These are phyloP conservation scores for Lordiphosa mommai DNA, from an alignment of 1,140 invertebrate genomes.

Conservation along the genomic window DNA sequence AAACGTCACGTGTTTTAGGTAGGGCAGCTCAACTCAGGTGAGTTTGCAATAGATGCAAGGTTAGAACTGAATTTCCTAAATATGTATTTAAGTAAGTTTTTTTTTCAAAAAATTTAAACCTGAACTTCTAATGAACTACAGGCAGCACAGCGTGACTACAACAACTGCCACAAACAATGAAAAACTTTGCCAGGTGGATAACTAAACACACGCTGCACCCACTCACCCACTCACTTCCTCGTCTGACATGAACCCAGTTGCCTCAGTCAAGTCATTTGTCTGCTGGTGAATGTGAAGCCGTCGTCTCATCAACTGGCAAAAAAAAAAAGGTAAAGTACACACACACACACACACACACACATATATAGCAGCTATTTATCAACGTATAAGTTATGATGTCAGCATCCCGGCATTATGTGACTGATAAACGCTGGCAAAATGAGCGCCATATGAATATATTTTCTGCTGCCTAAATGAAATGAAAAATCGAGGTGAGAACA, in stretches of 20 bases:
- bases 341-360: constrained; percentile 34
- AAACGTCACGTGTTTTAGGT: constrained; percentile 28
- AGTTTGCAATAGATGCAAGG: constrained; percentile 1
- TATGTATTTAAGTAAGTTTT: too few relatives aligned
- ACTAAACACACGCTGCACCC: constrained; percentile 19
- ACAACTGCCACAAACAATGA: constrained; percentile 21
- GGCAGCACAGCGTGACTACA: constrained; percentile 12
- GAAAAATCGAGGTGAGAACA: constrained; percentile 74
- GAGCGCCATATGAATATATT: neutral
- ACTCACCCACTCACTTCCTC: neutral
- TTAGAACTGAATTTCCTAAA: too few relatives aligned
- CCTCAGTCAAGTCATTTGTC: constrained; percentile 71
- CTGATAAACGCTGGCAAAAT: constrained; percentile 57
- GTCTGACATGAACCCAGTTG: constrained; percentile 6
- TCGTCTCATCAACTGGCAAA: constrained; percentile 20
- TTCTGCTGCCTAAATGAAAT: constrained; percentile 55
- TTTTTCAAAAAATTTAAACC: neutral
- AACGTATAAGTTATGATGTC: constrained; percentile 77
- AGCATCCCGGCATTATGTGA: constrained; percentile 70
- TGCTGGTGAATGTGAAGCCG: constrained; percentile 25
- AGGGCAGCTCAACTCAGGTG: neutral
- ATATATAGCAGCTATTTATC: constrained; percentile 77
- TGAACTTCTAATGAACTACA: constrained; percentile 7
- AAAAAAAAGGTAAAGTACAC: constrained; percentile 40
- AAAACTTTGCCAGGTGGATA: constrained; percentile 2